These are phyloP conservation scores for Toxotes chatareus DNA, from an alignment of 2,113 vertebrate species.

Conservation along the genomic window DNA sequence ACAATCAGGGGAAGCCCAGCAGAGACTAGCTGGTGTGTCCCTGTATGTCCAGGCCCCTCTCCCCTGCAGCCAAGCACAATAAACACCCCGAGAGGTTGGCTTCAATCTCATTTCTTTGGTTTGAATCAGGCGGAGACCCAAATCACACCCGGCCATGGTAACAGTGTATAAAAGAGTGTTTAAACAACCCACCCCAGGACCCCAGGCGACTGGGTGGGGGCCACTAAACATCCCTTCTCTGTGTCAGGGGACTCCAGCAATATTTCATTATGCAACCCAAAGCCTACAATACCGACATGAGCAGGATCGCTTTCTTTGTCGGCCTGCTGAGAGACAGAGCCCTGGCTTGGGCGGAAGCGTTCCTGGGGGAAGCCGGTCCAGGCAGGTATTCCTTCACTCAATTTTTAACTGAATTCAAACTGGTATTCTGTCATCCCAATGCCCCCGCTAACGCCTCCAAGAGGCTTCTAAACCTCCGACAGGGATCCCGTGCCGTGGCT, in stretches of 20 bases:
- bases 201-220: conserved; percentile 59
- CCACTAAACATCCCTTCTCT: conserved; percentile 69
- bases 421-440: too few species aligned
- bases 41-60: conserved; percentile 20
- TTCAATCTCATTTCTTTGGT: conserved; percentile 48
- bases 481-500: too few species aligned
- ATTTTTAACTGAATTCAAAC: too few species aligned
- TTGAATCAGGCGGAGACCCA: conserved; percentile 67
- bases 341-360: too few species aligned
- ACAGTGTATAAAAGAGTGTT: conserved; percentile 35
- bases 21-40: conserved; percentile 36
- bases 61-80: conserved; percentile 77
- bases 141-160: conserved; percentile 42
- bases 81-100: conserved; percentile 72
- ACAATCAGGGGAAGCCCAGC: conserved; percentile 82
- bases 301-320: too few species aligned
- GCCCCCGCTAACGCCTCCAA: too few species aligned
- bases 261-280: too few species aligned
- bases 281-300: too few species aligned
- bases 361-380: too few species aligned
- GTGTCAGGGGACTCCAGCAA: conserved; percentile 56
- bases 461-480: too few species aligned
- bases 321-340: too few species aligned
- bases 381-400: too few species aligned
- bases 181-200: conserved; percentile 62